These are phyloP conservation scores for Sphaeridia pumilis DNA, from an alignment of 2,888 invertebrate genomes.

Conservation along the genomic window DNA sequence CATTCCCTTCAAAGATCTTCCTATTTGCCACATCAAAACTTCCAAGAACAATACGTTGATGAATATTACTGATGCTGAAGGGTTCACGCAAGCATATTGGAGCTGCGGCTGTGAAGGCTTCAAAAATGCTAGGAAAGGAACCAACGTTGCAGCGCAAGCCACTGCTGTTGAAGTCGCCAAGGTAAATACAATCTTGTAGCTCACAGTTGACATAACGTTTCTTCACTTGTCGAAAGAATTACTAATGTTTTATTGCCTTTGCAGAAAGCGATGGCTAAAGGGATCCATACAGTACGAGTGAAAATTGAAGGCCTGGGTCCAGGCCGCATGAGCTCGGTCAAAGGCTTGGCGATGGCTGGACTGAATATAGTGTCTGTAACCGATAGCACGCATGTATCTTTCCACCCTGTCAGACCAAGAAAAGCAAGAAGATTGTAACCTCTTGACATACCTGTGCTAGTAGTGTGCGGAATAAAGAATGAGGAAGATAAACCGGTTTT, in stretches of 20 bases:
- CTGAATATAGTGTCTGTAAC: slow-evolving; percentile 81
- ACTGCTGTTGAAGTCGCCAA: slow-evolving; percentile 68
- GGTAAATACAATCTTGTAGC: no score
- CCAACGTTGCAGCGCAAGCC: slow-evolving; percentile 92
- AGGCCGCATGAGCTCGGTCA: slow-evolving; percentile 83
- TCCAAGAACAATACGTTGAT: slow-evolving; percentile 82
- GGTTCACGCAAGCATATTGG: slow-evolving; percentile 41
- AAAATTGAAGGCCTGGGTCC: slow-evolving; percentile 73
- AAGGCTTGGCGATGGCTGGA: slow-evolving; percentile 86
- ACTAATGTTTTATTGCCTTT: slow-evolving; percentile 38
- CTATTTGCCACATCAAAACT: slow-evolving; percentile 69
- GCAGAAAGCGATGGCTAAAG: slow-evolving; percentile 59
- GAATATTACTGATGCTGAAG: slow-evolving; percentile 56
- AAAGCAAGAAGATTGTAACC: slow-evolving; percentile 68
- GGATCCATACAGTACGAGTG: slow-evolving; percentile 63
- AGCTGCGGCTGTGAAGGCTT: slow-evolving; percentile 88
- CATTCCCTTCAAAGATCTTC: slow-evolving; percentile 62
- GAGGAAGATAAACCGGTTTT: no score
- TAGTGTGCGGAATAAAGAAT: no score
- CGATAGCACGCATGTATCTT: slow-evolving; percentile 75
- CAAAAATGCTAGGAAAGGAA: slow-evolving; percentile 87
- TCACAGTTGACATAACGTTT: no score
- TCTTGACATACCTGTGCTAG: no score
- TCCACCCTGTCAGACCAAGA: slow-evolving; percentile 67
- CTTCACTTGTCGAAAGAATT: no score